Percentiles rank a stretch among this genome's conserved stretches.
Evolutionary conservation across 2,797 vertebrate genomes (phyloP).

Genomic region (Orestias chungarensis): DNA sequence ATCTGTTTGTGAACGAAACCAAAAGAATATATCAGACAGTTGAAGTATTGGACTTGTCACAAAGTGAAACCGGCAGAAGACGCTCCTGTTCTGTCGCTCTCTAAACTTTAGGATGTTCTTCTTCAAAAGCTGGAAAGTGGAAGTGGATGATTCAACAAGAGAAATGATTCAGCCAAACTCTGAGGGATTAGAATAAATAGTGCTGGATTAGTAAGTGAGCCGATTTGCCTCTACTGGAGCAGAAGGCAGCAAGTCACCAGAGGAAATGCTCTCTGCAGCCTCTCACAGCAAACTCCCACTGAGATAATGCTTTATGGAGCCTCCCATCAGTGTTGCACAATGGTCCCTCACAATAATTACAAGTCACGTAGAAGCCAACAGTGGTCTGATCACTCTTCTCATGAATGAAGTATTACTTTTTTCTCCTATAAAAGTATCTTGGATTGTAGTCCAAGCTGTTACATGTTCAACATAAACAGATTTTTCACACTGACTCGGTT

Average conservation of each 20-base stretch:
- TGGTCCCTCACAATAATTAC: not conserved
- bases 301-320: not conserved
- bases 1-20: conserved; percentile 55
- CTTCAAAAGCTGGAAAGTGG: not conserved
- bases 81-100: not conserved
- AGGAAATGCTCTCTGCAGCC: conserved; percentile 5
- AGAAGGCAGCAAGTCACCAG: conserved; percentile 38
- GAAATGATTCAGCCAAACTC: not conserved
- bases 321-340: not conserved
- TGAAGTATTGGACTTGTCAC: not conserved
- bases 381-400: not conserved
- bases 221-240: conserved; percentile 16
- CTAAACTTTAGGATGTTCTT: not conserved
- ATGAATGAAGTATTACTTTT: too few relatives aligned
- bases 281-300: conserved; percentile 9
- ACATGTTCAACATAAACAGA: not conserved
- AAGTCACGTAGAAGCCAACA: not conserved
- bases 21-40: conserved; percentile 15
- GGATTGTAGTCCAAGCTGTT: not conserved
- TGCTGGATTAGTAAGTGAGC: conserved; percentile 35
- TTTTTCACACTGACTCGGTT: not conserved
- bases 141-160: conserved; percentile 7
- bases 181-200: conserved; percentile 11
- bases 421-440: not conserved
- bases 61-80: not conserved